phyloP scores from a whole-genome alignment of 2,888 invertebrate genomes.

The Andrena marginata region DNA sequence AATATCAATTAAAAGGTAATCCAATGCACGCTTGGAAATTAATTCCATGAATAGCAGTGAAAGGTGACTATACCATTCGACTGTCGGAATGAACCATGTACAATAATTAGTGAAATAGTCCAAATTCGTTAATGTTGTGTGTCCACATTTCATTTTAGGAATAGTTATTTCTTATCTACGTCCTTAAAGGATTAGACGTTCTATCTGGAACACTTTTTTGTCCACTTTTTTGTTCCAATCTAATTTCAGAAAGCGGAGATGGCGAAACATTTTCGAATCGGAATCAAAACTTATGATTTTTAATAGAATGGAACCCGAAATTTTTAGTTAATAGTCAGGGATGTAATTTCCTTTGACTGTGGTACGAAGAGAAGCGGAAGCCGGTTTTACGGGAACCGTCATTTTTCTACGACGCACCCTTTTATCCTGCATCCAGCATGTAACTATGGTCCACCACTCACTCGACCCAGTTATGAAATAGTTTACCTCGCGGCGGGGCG shows the following conservation, averaged over 20 bases:
- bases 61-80: background rate
- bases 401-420: constrained; percentile 39
- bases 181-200: background rate
- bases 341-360: background rate
- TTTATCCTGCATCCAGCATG: constrained; percentile 38
- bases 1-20: constrained; percentile 45
- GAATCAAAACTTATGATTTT: background rate
- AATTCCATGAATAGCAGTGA: background rate
- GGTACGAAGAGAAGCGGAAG: background rate
- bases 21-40: background rate
- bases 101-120: background rate
- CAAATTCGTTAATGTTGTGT: background rate
- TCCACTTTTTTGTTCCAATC: background rate
- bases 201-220: background rate
- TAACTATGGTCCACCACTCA: constrained; percentile 46
- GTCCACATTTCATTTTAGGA: background rate
- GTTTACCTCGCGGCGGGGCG: constrained; percentile 69
- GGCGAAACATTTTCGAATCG: background rate
- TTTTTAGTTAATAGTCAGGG: background rate
- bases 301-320: background rate
- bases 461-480: constrained; percentile 78
- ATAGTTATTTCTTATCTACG: background rate
- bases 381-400: constrained; percentile 24
- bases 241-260: background rate
- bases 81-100: background rate